Conservation (phyloP, 2,888 invertebrate species). For the Caprella mutica region DNA sequence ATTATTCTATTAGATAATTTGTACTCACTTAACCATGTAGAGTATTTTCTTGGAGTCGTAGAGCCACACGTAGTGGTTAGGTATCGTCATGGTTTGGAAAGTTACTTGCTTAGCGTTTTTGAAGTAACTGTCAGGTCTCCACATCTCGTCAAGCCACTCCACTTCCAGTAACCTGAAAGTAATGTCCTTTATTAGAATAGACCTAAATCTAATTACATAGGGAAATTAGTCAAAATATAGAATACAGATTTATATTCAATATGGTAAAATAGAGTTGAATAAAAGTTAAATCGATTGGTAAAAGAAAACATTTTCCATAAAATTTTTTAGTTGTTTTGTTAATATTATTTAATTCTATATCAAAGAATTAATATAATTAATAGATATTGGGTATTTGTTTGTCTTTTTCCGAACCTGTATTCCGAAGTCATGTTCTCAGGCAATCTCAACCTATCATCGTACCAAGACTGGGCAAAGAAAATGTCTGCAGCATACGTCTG, state of each 20-base stretch:
- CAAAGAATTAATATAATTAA: too few species aligned
- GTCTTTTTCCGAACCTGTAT: constrained; percentile 31
- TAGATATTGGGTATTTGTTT: too few species aligned
- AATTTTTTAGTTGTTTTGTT: neutral
- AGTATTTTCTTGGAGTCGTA: constrained; percentile 38
- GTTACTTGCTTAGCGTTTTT: constrained; percentile 39
- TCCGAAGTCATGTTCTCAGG: constrained; percentile 37
- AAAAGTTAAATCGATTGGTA: too few species aligned
- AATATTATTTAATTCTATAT: neutral
- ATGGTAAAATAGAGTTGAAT: too few species aligned
- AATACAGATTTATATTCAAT: too few species aligned
- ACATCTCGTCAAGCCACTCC: constrained; percentile 38
- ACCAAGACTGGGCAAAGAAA: constrained; percentile 38
- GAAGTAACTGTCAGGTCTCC: constrained; percentile 40
- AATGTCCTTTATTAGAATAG: too few species aligned
- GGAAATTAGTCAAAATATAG: too few species aligned
- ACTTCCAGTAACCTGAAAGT: constrained; percentile 40
- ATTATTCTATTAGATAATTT: too few species aligned
- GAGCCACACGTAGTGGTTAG: constrained; percentile 40
- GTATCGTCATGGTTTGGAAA: constrained; percentile 40
- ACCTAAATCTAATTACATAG: too few species aligned
- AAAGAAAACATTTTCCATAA: too few species aligned
- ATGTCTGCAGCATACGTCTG: constrained; percentile 38
- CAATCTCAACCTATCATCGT: constrained; percentile 37
- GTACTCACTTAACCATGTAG: constrained; percentile 40